Percentiles rank a stretch among this genome's conserved stretches.
Evolutionary conservation across 2,113 vertebrate species (phyloP).

Genomic region (Halcyon senegalensis): DNA sequence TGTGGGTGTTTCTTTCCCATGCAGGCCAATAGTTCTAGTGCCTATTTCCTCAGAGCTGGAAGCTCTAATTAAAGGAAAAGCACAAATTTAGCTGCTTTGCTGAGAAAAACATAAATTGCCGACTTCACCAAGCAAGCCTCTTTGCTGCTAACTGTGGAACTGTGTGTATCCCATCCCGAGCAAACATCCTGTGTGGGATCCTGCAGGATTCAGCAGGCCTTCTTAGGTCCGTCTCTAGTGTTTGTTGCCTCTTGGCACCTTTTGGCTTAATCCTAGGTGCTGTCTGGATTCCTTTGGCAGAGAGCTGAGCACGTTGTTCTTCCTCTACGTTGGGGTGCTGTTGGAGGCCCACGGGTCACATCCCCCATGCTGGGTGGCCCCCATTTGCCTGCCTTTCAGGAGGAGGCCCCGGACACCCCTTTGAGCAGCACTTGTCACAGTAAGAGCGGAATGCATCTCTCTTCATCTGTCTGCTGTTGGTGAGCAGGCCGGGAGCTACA

Average conservation of each 20-base stretch:
- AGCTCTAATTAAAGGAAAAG: background rate
- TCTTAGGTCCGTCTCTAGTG: background rate
- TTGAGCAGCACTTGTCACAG: accelerated
- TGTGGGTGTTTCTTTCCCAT: background rate
- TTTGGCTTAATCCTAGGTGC: background rate
- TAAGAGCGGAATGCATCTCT: background rate
- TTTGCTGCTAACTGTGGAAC: background rate
- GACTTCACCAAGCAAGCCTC: background rate
- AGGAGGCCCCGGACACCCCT: background rate
- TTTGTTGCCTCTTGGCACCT: background rate
- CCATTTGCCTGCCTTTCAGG: background rate
- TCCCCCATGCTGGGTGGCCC: background rate
- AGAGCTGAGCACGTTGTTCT: background rate
- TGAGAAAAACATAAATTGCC: background rate
- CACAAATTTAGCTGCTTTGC: background rate
- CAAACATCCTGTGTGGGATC: background rate
- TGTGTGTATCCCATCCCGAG: background rate
- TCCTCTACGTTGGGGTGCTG: background rate
- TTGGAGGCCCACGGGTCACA: background rate
- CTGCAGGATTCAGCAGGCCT: background rate
- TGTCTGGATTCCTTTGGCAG: background rate
- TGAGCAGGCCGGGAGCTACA: background rate
- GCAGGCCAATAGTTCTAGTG: background rate
- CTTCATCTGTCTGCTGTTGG: background rate
- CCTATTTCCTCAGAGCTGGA: background rate